A percentile compares a stretch with the other conserved stretches of the same genome.
Evolutionary conservation across 2,113 vertebrate genomes (phyloP).

Genomic region (Smithornis capensis): DNA sequence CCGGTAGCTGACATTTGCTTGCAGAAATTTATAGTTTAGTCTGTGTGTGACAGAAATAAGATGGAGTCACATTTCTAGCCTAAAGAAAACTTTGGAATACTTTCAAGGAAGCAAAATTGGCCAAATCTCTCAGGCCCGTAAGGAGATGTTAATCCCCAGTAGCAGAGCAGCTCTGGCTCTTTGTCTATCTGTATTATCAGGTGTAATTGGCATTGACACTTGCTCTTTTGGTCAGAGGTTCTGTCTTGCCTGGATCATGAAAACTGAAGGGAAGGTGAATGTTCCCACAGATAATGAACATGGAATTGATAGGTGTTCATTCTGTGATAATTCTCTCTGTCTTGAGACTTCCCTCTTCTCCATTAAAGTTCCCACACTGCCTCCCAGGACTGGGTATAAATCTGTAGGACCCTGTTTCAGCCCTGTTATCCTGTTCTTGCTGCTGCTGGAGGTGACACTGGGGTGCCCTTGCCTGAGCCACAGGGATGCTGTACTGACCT

Average conservation of each 20-base stretch:
- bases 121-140: neutral
- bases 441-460: neutral
- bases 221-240: neutral
- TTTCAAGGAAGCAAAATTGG: neutral
- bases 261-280: neutral
- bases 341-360: neutral
- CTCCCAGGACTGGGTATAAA: neutral
- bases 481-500: neutral
- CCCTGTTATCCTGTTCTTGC: neutral
- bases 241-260: neutral
- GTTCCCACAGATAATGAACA: neutral
- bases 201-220: neutral
- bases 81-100: neutral
- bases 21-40: neutral
- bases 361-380: neutral
- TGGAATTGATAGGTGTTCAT: neutral
- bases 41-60: neutral
- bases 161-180: slow-evolving; percentile 1
- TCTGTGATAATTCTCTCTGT: neutral
- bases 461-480: neutral
- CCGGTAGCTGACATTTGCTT: neutral
- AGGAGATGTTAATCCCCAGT: neutral
- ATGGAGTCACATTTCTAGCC: neutral
- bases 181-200: neutral
- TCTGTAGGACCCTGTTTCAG: neutral